A percentile compares a stretch with the other conserved stretches of the same genome.
phyloP scores from a whole-genome alignment of 2,888 invertebrate genomes.

The Heliconius erato region DNA sequence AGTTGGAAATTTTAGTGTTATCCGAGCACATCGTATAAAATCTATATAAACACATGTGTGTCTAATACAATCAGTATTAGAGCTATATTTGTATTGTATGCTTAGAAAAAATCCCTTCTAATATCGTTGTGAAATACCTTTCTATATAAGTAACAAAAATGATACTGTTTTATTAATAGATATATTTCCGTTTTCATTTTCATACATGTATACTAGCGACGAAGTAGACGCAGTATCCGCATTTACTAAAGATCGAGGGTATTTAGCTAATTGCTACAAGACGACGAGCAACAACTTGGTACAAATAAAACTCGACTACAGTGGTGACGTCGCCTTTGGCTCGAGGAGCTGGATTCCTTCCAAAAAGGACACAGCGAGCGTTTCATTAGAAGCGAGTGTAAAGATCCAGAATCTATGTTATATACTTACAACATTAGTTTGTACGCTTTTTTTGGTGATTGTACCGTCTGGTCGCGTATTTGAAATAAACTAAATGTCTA shows the following conservation, averaged over 20 bases:
- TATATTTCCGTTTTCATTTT: too few species aligned
- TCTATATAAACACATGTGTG: too few species aligned
- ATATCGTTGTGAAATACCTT: too few species aligned
- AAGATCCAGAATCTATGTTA: constrained; percentile 44
- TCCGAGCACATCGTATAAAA: too few species aligned
- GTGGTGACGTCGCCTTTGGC: constrained; percentile 44
- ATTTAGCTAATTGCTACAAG: constrained; percentile 44
- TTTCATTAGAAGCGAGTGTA: constrained; percentile 46
- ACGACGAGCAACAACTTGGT: constrained; percentile 32
- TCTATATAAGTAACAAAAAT: too few species aligned
- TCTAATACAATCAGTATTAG: too few species aligned
- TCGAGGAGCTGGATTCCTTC: constrained; percentile 47
- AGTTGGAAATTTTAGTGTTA: too few species aligned
- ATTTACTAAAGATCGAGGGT: constrained; percentile 28
- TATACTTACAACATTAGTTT: constrained; percentile 31
- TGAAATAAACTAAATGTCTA: neutral
- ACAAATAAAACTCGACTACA: constrained; percentile 45
- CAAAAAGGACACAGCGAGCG: constrained; percentile 49
- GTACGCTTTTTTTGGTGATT: constrained; percentile 8
- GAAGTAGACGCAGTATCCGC: neutral
- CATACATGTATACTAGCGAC: too few species aligned
- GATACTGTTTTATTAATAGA: too few species aligned
- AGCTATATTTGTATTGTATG: too few species aligned
- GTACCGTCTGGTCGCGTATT: neutral
- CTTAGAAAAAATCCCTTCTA: too few species aligned